Evolutionary conservation across 64 coral and sea anemone genomes (phyloP), one percentile per base, ranked within the genome.

Genomic region (Exaiptasia diaphana): DNA sequence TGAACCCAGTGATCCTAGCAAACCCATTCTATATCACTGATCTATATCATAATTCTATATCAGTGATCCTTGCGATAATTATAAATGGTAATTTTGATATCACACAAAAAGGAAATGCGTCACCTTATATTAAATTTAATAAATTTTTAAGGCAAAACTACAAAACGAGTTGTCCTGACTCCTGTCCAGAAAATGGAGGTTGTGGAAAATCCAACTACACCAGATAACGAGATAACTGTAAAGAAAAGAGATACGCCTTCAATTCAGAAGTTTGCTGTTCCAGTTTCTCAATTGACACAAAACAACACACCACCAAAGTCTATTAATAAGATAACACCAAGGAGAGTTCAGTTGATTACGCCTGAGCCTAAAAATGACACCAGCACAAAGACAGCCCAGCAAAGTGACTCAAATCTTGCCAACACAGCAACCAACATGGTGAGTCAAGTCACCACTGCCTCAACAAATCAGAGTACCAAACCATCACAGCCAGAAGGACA

Each of bases 271-370:
- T 87, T 87, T 68, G 42, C 61, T 9, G 59, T 87, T 2, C 84
- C 84, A 40, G 30, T 87, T 45, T 73, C 41, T 0, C 41, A 73
- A 37, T n/a, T n/a, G n/a, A 73, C 44, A 1, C 21, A 44, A 49
- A 78, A 49, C 25, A 87, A 55, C 24, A 87, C 71, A 34, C 84
- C 84, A 54, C 60, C 69, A n/a, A 85, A 85, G 38, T 40, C 69
- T 32, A 40, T 27, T 17, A 57, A 31, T 18, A 85, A 74, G 35
- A 20, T 40, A 15, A 41, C 59, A 38, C 73, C 73, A 23, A 76
- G 52, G 45, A 68, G 73, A 57, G 64, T 87, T 5, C 69, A 41
- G n/a, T 49, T 73, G 17, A 21, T 29, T 37, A 15, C 69, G 10
- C 49, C 49, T 12, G 10, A 10, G n/a, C 10, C n/a, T 52, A 10